Conservation (phyloP, 1,140 invertebrate species). For the Bombus huntii region DNA sequence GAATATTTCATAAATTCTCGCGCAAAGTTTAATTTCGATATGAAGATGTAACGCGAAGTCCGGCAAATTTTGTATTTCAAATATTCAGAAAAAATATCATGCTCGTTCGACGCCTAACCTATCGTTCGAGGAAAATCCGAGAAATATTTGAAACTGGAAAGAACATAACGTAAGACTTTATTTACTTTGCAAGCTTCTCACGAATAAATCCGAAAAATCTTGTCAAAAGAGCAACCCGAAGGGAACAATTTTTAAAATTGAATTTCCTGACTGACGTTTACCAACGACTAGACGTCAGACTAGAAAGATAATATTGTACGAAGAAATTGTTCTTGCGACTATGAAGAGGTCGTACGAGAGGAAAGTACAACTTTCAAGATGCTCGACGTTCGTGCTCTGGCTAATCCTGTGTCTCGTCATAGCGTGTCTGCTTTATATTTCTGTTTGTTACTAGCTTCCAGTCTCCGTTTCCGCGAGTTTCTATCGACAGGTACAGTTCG, state of each 20-base stretch:
- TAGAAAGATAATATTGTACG: not conserved
- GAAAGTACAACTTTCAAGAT: not conserved
- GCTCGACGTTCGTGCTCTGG: no score
- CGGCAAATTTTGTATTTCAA: rapidly evolving
- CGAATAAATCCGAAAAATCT: not conserved
- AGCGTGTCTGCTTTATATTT: not conserved
- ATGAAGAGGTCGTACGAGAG: not conserved
- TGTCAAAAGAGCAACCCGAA: not conserved
- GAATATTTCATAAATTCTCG: not conserved
- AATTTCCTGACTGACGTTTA: not conserved
- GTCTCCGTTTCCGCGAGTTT: not conserved
- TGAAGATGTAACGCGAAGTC: rapidly evolving
- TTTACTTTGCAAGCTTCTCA: not conserved
- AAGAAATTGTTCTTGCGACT: not conserved
- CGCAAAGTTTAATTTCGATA: not conserved
- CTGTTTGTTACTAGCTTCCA: not conserved
- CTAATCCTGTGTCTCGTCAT: not conserved
- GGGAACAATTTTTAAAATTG: not conserved
- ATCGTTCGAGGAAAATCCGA: not conserved
- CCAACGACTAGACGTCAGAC: no score
- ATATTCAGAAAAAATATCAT: not conserved
- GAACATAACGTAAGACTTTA: no score
- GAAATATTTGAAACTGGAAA: not conserved
- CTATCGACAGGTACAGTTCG: not conserved
- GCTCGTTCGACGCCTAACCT: not conserved